Evolutionary conservation across 2,797 vertebrate species (phyloP).

Genomic region (Peromyscus melanophrys): DNA sequence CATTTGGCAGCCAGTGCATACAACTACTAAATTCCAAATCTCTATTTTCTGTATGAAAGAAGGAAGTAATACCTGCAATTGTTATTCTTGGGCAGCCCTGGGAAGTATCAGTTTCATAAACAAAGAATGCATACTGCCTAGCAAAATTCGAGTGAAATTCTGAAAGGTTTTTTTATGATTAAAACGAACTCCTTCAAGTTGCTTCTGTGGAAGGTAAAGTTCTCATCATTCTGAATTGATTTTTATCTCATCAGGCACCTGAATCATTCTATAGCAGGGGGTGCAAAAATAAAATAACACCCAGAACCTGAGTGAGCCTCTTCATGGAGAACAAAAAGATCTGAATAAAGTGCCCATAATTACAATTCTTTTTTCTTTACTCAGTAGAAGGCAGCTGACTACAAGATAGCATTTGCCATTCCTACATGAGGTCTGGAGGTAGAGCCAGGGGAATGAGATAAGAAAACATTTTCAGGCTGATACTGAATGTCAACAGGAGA

Average conservation of each 20-base stretch:
- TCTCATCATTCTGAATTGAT: background rate
- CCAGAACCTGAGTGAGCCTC: background rate
- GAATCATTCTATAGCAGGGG: background rate
- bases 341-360: background rate
- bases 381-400: background rate
- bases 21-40: background rate
- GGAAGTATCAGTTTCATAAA: background rate
- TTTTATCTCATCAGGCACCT: constrained; percentile 9
- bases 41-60: background rate
- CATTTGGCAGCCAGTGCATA: constrained; percentile 8
- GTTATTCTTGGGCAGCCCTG: background rate
- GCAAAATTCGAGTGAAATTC: background rate
- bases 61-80: background rate
- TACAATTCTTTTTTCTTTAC: background rate
- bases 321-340: background rate
- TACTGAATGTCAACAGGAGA: background rate
- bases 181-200: background rate
- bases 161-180: constrained; percentile 39
- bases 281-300: background rate
- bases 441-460: background rate
- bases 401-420: background rate
- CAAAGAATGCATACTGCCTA: background rate
- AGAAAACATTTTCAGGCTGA: background rate
- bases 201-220: constrained; percentile 5
- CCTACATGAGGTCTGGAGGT: background rate